A percentile compares a stretch with the other conserved stretches of the same genome.
Evolutionary conservation across 2,797 vertebrate species (phyloP).

Genomic region (Percopsis omiscomaycus): DNA sequence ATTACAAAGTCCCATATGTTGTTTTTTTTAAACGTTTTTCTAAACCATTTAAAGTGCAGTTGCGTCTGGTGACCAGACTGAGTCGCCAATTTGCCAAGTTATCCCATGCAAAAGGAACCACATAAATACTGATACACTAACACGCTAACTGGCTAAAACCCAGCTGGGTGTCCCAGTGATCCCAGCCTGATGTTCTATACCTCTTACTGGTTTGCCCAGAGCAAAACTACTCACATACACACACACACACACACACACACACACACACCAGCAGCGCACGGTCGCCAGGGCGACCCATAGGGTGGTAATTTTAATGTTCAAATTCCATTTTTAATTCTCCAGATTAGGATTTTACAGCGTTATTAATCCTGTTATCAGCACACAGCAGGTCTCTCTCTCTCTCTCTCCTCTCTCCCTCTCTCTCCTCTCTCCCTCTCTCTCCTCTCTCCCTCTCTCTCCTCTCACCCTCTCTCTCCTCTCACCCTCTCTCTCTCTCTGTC

Average conservation of each 20-base stretch:
- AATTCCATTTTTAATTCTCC: slow-evolving; percentile 92
- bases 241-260: too few species aligned
- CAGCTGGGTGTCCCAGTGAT: slow-evolving; percentile 28
- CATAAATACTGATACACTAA: too few species aligned
- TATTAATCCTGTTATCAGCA: slow-evolving; percentile 99
- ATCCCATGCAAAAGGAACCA: too few species aligned
- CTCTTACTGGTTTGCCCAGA: slow-evolving; percentile 29
- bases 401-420: slow-evolving; percentile 21
- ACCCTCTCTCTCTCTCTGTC: slow-evolving; percentile 22
- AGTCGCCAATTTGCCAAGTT: too few species aligned
- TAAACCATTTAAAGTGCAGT: too few species aligned
- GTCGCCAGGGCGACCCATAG: slow-evolving; percentile 83
- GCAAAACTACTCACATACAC: slow-evolving; percentile 16
- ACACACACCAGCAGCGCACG: slow-evolving; percentile 65
- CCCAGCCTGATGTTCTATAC: slow-evolving; percentile 49
- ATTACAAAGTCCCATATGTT: too few species aligned
- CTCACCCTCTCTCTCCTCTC: slow-evolving; percentile 12
- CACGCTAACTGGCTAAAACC: slow-evolving; percentile 20
- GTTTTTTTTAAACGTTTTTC: too few species aligned
- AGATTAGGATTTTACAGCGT: slow-evolving; percentile 92
- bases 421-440: slow-evolving; percentile 21
- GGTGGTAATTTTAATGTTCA: slow-evolving; percentile 91
- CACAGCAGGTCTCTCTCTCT: slow-evolving; percentile 87
- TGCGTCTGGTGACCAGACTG: too few species aligned
- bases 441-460: slow-evolving; percentile 15